Evolutionary conservation across 2,888 invertebrate genomes (phyloP).

Genomic region (Cremastinae sp.): DNA sequence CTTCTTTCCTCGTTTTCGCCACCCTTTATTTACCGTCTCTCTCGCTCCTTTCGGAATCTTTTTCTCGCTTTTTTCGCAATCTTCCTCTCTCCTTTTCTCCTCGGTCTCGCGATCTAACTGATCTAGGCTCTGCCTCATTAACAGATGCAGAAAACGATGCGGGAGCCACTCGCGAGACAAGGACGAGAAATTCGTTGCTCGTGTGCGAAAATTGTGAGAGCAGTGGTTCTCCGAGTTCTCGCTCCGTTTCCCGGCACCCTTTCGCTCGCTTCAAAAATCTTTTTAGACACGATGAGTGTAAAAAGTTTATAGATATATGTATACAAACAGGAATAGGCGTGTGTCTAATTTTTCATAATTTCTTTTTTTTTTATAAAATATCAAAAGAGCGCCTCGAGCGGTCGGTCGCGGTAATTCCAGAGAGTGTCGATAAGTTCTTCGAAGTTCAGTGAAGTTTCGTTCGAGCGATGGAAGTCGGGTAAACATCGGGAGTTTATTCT

Average conservation of each 20-base stretch:
- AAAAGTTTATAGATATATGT: neutral
- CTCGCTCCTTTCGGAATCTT: neutral
- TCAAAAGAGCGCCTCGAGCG: neutral
- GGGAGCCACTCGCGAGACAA: neutral
- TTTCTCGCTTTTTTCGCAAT: constrained; percentile 10
- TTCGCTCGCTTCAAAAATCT: constrained; percentile 35
- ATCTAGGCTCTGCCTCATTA: constrained; percentile 71
- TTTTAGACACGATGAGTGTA: neutral
- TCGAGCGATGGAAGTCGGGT: constrained; percentile 16
- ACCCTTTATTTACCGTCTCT: constrained; percentile 12
- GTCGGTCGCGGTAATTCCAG: neutral
- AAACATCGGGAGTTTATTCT: constrained; percentile 17
- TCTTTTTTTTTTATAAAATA: neutral
- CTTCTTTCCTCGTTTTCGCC: constrained; percentile 8
- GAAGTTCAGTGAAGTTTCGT: constrained; percentile 42
- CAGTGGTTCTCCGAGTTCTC: constrained; percentile 30
- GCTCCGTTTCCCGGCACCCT: neutral
- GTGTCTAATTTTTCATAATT: neutral
- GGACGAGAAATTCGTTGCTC: neutral
- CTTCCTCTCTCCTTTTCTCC: constrained; percentile 41
- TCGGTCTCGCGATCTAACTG: constrained; percentile 66
- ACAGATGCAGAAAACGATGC: constrained; percentile 63
- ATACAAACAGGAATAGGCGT: too few relatives aligned
- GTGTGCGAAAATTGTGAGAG: constrained; percentile 38
- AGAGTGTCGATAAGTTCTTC: neutral